These are phyloP conservation scores for Globicephala melas DNA, from an alignment of 2,113 vertebrate species.

Conservation along the genomic window DNA sequence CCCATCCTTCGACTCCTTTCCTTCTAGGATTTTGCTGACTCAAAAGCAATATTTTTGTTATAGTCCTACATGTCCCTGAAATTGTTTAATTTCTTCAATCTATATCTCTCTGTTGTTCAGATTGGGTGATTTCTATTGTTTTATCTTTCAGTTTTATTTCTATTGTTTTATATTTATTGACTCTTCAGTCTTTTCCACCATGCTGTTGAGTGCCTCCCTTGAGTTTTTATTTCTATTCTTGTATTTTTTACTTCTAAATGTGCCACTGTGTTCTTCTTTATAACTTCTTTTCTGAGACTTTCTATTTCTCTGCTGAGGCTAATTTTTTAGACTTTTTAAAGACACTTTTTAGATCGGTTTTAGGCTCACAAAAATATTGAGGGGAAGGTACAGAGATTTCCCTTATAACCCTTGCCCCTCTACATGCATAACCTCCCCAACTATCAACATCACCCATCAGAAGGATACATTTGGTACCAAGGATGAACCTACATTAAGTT, in stretches of 20 bases:
- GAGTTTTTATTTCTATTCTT: not conserved
- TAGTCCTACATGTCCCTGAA: not conserved
- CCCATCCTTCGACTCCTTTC: not conserved
- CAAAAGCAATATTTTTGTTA: not conserved
- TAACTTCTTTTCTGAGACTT: not conserved
- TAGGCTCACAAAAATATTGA: not conserved
- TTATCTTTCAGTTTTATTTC: not conserved
- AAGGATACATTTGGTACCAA: not conserved
- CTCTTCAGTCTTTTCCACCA: not conserved
- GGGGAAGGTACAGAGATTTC: not conserved
- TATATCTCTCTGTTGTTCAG: not conserved
- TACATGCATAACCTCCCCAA: not conserved
- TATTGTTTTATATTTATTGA: not conserved
- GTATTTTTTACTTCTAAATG: not conserved
- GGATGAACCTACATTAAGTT: not conserved
- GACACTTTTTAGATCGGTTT: not conserved
- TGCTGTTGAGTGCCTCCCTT: not conserved
- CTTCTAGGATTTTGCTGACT: not conserved
- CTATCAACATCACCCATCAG: not conserved
- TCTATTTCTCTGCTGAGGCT: not conserved
- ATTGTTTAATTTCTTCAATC: not conserved
- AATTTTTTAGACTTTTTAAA: not conserved
- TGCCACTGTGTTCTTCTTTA: not conserved
- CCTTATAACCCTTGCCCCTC: not conserved
- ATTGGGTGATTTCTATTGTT: not conserved